A percentile compares a stretch with the other conserved stretches of the same genome.
These are phyloP conservation scores for Folsomia candida DNA, from an alignment of 2,888 invertebrate genomes.

Conservation along the genomic window DNA sequence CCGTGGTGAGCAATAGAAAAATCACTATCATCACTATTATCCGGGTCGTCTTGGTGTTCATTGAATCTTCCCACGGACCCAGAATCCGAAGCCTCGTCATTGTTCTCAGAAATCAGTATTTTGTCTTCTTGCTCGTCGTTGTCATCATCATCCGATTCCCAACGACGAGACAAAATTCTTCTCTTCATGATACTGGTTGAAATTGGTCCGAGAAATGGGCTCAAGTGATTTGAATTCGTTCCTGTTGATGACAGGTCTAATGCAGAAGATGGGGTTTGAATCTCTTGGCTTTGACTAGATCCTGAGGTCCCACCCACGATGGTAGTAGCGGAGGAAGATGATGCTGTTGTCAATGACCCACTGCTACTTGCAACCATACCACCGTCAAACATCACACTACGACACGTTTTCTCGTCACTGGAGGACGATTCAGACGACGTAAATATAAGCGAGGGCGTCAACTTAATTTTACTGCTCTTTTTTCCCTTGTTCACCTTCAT, in stretches of 20 bases:
- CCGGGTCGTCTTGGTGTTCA: background rate
- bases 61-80: background rate
- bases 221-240: background rate
- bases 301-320: background rate
- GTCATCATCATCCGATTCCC: conserved; percentile 13
- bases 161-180: background rate
- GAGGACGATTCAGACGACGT: background rate
- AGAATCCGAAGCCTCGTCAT: background rate
- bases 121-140: background rate
- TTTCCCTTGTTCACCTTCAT: background rate
- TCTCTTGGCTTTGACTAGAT: background rate
- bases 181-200: background rate
- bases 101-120: background rate
- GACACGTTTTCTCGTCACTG: background rate
- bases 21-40: background rate
- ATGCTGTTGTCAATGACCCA: background rate
- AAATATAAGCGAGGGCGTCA: background rate
- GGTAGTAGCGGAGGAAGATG: background rate
- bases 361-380: background rate
- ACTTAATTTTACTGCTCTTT: background rate
- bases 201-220: background rate
- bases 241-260: background rate
- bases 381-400: background rate
- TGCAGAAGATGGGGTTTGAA: background rate
- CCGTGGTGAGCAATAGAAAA: background rate